Evolutionary conservation across 1,140 invertebrate species (phyloP).

Genomic region (Branchinecta lindahli): DNA sequence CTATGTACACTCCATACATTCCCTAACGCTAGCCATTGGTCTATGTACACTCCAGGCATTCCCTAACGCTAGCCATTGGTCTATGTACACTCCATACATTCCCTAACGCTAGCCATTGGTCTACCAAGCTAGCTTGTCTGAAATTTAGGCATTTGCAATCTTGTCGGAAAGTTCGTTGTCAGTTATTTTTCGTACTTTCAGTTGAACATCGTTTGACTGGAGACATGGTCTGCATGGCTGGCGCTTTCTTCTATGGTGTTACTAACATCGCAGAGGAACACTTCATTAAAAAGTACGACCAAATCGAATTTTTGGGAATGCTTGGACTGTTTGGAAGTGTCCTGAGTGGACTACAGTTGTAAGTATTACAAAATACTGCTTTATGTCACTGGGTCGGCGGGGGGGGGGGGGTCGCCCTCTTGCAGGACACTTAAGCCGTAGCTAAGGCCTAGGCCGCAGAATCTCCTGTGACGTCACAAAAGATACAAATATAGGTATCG

Average conservation of each 20-base stretch:
- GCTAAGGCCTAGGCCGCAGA: too few species aligned
- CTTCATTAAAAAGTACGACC: constrained; percentile 56
- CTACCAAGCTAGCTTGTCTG: too few species aligned
- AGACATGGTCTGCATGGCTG: constrained; percentile 65
- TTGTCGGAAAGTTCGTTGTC: too few species aligned
- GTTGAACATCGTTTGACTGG: constrained; percentile 62
- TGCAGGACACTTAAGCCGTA: neutral
- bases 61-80: too few species aligned
- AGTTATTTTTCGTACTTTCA: constrained; percentile 31
- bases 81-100: too few species aligned
- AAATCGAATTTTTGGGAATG: constrained; percentile 65
- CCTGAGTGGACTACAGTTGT: constrained; percentile 61
- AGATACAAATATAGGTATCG: too few species aligned
- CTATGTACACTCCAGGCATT: too few species aligned
- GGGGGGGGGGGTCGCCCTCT: constrained; percentile 9
- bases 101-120: too few species aligned
- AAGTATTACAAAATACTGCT: constrained; percentile 34
- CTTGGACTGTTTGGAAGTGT: constrained; percentile 66
- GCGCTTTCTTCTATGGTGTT: constrained; percentile 61
- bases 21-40: too few species aligned
- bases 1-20: too few species aligned
- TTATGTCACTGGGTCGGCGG: constrained; percentile 22
- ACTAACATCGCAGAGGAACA: constrained; percentile 69
- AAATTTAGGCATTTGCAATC: too few species aligned
- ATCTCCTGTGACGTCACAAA: too few species aligned